A percentile compares a stretch with the other conserved stretches of the same genome.
Evolutionary conservation across 92 coral and sea anemone genomes (phyloP).

Genomic region (Phymanthus crucifer): DNA sequence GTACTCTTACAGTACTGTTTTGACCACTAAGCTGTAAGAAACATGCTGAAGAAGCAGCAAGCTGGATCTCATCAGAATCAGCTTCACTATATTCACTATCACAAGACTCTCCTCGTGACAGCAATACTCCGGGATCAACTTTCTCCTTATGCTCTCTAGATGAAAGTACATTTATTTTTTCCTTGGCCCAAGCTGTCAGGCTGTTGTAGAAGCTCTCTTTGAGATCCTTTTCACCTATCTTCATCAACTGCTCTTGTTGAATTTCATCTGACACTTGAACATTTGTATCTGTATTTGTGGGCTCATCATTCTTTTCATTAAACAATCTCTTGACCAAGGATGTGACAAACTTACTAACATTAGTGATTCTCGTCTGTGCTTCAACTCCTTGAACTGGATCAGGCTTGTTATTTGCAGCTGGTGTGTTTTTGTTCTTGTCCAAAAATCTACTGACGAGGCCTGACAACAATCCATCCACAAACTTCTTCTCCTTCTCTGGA

Average conservation of each 20-base stretch:
- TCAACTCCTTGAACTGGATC: background rate
- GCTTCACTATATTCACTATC: constrained; percentile 34
- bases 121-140: background rate
- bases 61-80: constrained; percentile 14
- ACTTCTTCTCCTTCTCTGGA: constrained; percentile 31
- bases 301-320: constrained; percentile 22
- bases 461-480: constrained; percentile 14
- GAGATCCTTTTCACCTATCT: constrained; percentile 13
- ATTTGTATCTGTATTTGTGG: background rate
- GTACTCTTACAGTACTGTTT: background rate
- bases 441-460: constrained; percentile 24
- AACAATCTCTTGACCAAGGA: constrained; percentile 32
- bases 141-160: constrained; percentile 3
- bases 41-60: background rate
- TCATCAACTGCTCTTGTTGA: background rate
- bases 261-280: background rate
- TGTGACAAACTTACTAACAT: constrained; percentile 29
- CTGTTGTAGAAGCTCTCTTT: constrained; percentile 13
- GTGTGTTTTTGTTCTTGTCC: constrained; percentile 10
- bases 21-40: background rate
- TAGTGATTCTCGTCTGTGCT: constrained; percentile 11
- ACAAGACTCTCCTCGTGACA: constrained; percentile 18
- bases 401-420: background rate
- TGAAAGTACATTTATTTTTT: constrained; percentile 12
- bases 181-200: constrained; percentile 25